Conservation (phyloP, 2,888 invertebrate species). For the Neria commutata region DNA sequence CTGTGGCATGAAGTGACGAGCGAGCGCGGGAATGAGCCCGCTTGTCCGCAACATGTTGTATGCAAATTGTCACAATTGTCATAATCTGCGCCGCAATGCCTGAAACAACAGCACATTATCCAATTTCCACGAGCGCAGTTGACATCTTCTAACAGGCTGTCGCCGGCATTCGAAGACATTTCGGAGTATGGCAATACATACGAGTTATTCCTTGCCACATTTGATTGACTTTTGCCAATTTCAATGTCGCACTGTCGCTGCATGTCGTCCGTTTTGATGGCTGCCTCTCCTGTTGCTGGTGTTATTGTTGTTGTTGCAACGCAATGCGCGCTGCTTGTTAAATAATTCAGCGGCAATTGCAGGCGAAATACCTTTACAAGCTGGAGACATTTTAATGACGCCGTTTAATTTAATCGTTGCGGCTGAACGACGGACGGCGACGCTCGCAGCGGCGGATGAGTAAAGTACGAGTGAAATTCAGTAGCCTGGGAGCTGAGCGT, state of each 20-base stretch:
- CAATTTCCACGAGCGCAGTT: slow-evolving; percentile 49
- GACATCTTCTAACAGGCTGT: slow-evolving; percentile 42
- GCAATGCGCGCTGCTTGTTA: background rate
- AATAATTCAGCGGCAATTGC: slow-evolving; percentile 8
- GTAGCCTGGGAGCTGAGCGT: no score
- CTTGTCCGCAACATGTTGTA: no score
- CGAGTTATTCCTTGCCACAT: background rate
- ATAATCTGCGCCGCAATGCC: background rate
- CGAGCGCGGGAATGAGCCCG: no score
- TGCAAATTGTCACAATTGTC: background rate
- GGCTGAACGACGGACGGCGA: background rate
- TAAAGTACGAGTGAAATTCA: no score
- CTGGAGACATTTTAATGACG: slow-evolving; percentile 6
- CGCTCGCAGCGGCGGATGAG: no score
- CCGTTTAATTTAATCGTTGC: slow-evolving; percentile 3
- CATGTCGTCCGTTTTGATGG: background rate
- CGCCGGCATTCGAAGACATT: no score
- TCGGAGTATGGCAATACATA: background rate
- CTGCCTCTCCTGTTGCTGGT: background rate
- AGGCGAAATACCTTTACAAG: background rate
- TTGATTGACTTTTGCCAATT: slow-evolving; percentile 10
- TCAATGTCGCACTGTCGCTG: background rate
- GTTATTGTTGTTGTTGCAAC: background rate
- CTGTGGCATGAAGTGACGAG: no score
- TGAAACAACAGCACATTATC: slow-evolving; percentile 37